These are phyloP conservation scores for Acipenser transmontanus DNA, from an alignment of 2,797 vertebrate species.

Conservation along the genomic window DNA sequence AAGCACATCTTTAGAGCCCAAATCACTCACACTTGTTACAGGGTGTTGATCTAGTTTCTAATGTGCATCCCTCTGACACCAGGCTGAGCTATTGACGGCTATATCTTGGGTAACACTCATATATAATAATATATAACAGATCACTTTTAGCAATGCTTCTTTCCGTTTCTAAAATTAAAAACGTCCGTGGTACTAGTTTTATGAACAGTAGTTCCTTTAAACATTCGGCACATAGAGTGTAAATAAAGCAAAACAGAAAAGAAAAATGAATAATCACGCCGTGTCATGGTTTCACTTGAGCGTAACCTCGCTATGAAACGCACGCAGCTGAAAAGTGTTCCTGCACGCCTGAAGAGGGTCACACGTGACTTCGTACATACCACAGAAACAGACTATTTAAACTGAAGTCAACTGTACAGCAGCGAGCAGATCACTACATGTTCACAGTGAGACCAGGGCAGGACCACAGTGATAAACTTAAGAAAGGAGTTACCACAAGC, in stretches of 20 bases:
- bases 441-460: not conserved
- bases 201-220: not conserved
- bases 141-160: too few relatives aligned
- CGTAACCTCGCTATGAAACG: conserved; percentile 27
- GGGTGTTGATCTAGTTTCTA: too few relatives aligned
- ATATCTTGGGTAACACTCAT: too few relatives aligned
- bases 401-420: conserved; percentile 17
- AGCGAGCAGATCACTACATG: not conserved
- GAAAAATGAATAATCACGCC: conserved; percentile 14
- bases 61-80: too few relatives aligned
- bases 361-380: conserved; percentile 40
- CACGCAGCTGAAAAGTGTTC: not conserved
- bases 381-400: conserved; percentile 41
- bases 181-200: too few relatives aligned
- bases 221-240: not conserved
- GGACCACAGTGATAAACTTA: not conserved
- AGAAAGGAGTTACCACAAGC: conserved; percentile 26
- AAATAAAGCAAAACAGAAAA: not conserved
- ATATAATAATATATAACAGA: too few relatives aligned
- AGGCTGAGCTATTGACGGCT: too few relatives aligned
- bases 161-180: too few relatives aligned
- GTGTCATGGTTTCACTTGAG: conserved; percentile 34
- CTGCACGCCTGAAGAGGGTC: not conserved
- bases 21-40: too few relatives aligned
- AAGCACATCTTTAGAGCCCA: too few relatives aligned